Base-by-base conservation (phyloP, 64 coral and sea anemone genomes). In the Montipora sp. region DNA sequence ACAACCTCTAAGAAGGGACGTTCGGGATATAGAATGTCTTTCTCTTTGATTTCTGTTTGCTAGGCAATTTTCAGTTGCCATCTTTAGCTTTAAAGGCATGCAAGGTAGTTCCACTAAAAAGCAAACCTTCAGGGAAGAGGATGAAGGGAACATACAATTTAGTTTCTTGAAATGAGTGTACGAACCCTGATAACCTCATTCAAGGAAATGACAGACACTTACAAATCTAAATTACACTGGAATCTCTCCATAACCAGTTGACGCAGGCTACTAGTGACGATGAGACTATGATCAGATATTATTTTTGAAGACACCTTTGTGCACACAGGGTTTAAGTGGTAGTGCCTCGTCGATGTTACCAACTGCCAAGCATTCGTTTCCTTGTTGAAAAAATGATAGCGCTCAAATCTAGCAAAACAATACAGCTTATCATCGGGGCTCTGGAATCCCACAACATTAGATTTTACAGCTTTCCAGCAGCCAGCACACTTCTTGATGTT, bases 401-500 rank as follows among this genome's bases (percentile, higher is more conserved):
- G 8, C 51, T 53, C 51, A 80, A 48, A 80, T 24, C 23, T 24
- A 24, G 23, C 23, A 24, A 24, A 24, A 24, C 23, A 24, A 24
- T 24, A 24, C 23, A 47, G 20, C 20, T 80, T 5, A 50, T 80
- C 77, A 18, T 43, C 77, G 3, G 20, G 20, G 44, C 47, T 47
- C 15, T 80, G 0, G 71, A 21, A 74, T 47, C 87, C 71, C 48
- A 53, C n/a, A 55, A 77, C 22, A 20, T 73, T 22, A 50, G 72
- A 51, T 15, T 14, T 15, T 51, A 88, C 21, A 16, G 18, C 14
- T 22, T 77, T 88, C 48, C 57, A 23, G 20, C 87, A 89, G 10
- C 87, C 87, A 89, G 87, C 87, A 89, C 74, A 89, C 55, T 89
- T 89, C 36, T 48, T 46, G 19, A 89, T 89, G 18, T 51, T 22